These are phyloP conservation scores for Caenorhabditis doughertyi DNA, from an alignment of 2,888 invertebrate species.

Conservation along the genomic window DNA sequence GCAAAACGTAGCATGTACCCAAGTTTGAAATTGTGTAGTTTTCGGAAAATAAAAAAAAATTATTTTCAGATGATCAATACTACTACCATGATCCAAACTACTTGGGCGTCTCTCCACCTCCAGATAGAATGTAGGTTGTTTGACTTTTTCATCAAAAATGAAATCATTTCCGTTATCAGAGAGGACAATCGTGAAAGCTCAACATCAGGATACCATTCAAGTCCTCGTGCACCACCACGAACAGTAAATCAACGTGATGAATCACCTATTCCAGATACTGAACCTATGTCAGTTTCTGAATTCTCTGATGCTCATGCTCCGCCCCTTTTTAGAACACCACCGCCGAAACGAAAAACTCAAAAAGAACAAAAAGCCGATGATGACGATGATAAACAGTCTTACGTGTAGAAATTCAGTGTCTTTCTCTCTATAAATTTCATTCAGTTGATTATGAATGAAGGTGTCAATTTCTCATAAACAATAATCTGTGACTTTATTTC, in stretches of 20 bases:
- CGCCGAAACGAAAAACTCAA: slow-evolving; percentile 15
- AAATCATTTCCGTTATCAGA: too few species aligned
- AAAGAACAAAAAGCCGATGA: slow-evolving; percentile 24
- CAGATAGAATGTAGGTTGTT: slow-evolving; percentile 25
- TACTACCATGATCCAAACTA: slow-evolving; percentile 38
- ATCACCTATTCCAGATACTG: slow-evolving; percentile 53
- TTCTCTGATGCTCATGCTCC: slow-evolving; percentile 55
- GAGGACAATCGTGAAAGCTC: slow-evolving; percentile 40
- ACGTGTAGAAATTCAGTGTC: slow-evolving; percentile 57
- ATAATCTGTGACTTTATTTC: not conserved
- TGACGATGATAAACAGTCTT: slow-evolving; percentile 57
- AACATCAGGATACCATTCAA: slow-evolving; percentile 51
- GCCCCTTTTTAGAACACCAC: slow-evolving; percentile 53
- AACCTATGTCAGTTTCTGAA: slow-evolving; percentile 62
- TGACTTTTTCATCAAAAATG: too few species aligned
- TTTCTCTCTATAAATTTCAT: slow-evolving; percentile 20
- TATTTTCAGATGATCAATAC: slow-evolving; percentile 45
- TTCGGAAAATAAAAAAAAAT: not conserved
- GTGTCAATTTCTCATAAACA: not conserved
- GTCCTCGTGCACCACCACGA: slow-evolving; percentile 32
- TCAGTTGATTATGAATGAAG: slow-evolving; percentile 12
- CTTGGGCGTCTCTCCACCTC: slow-evolving; percentile 13
- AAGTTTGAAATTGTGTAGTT: not conserved
- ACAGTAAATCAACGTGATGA: slow-evolving; percentile 22
- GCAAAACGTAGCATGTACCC: too few species aligned